Percentiles rank a stretch among this genome's conserved stretches.
phyloP scores from a whole-genome alignment of 2,797 vertebrate genomes.

The Megalops cyprinoides region DNA sequence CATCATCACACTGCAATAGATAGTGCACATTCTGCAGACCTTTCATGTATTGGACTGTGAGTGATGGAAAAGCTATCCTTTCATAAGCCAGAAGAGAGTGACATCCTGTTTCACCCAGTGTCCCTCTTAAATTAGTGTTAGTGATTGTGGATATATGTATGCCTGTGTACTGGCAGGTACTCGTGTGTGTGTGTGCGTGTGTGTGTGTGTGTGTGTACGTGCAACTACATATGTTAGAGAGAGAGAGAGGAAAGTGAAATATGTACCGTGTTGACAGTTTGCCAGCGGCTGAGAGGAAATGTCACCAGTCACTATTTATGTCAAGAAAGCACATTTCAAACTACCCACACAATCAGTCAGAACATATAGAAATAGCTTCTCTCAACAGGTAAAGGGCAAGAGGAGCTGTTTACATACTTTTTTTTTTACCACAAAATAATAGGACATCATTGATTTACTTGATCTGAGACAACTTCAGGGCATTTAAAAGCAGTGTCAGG shows the following conservation, averaged over 20 bases:
- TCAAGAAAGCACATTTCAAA: conserved; percentile 18
- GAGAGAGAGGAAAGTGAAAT: conserved; percentile 6
- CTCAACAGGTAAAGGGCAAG: background rate
- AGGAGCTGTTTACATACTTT: background rate
- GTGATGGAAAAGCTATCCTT: background rate
- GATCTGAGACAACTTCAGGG: background rate
- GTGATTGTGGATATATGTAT: background rate
- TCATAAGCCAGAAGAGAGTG: background rate
- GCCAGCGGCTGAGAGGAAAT: conserved; percentile 1
- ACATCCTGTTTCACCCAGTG: background rate
- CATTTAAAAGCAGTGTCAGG: background rate
- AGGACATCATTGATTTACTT: conserved; percentile 4
- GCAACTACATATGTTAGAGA: conserved; percentile 19
- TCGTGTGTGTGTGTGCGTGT: conserved; percentile 43
- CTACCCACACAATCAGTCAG: conserved; percentile 23
- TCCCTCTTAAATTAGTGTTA: background rate
- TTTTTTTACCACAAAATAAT: background rate
- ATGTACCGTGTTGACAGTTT: conserved; percentile 8
- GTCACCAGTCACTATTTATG: background rate
- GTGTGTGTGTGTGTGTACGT: conserved; percentile 19
- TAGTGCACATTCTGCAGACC: background rate
- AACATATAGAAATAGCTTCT: background rate
- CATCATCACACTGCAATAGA: background rate
- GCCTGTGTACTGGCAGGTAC: background rate
- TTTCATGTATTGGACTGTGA: background rate